Evolutionary conservation across 2,113 vertebrate species (phyloP), one percentile per base, ranked within the genome.

Genomic region (Acrocephalus arundinaceus): DNA sequence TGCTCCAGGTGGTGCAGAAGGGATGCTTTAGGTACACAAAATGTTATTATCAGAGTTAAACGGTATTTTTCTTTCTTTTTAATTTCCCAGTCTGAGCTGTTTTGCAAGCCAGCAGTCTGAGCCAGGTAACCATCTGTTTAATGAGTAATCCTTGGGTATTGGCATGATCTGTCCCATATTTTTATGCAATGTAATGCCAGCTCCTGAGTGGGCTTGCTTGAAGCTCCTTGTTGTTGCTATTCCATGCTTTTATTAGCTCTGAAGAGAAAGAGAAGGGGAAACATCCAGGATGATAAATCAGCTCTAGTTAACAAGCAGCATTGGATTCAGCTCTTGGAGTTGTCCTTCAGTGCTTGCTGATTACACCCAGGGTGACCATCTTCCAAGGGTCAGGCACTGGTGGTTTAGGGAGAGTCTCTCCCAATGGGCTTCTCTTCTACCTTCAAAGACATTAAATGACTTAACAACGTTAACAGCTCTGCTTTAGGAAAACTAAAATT

Each of bases 361-460:
- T 51, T n/a, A 59, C 15, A 59, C n/a, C 35, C 3, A 7, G 25
- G 0, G n/a, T n/a, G 27, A 39, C 43, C 66, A 58, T 43, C 62
- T n/a, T 93, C 27, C 0, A 2, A 54, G 28, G 48, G 68, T 72
- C 58, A 72, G 49, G 49, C 57, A 45, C 54, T 46, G 6, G 14
- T 43, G 43, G 62, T 89, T 87, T 82, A 30, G 49, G 72, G 25
- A 58, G 79, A 93, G 21, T n/a, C 48, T 82, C 46, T 91, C 5
- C 1, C 59, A 76, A 31, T 33, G 15, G 75, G 72, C 80, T 91
- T 92, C 82, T 82, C 82, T 74, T 87, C 90, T 86, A 74, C n/a
- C 62, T 68, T 15, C 71, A 77, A n/a, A 93, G 33, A 43, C 11
- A 89, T 97, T 96, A n/a, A 97, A 97, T 97, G 77, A 97, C n/a